These are phyloP conservation scores for Phortica magna DNA, from an alignment of 2,888 invertebrate genomes.

Conservation along the genomic window DNA sequence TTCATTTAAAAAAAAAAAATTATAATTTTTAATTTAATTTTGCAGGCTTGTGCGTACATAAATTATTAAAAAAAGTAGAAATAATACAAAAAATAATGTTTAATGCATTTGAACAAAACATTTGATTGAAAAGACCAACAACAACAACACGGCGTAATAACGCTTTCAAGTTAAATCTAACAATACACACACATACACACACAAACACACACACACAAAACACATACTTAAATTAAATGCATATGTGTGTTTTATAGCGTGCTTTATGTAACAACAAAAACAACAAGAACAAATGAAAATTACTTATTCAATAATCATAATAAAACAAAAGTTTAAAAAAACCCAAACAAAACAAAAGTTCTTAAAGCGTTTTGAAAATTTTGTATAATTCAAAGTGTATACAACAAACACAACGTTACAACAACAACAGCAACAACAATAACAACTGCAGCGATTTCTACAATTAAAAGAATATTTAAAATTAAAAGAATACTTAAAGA, in stretches of 20 bases:
- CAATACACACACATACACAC: slow-evolving; percentile 10
- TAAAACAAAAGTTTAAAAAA: slow-evolving; percentile 31
- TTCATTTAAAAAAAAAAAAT: not conserved
- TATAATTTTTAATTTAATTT: not conserved
- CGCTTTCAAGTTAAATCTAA: not conserved
- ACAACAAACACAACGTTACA: slow-evolving; percentile 36
- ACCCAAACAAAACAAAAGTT: slow-evolving; percentile 11
- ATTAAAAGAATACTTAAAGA: slow-evolving; percentile 48
- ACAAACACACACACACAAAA: slow-evolving; percentile 12
- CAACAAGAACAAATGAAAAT: slow-evolving; percentile 29
- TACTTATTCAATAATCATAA: slow-evolving; percentile 41
- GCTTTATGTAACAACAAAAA: slow-evolving; percentile 46
- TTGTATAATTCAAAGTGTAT: slow-evolving; percentile 29
- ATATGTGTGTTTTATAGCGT: slow-evolving; percentile 18
- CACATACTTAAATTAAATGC: slow-evolving; percentile 35
- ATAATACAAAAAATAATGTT: not conserved
- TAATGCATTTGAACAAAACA: not conserved
- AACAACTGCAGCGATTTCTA: slow-evolving; percentile 33
- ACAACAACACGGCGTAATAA: slow-evolving; percentile 6
- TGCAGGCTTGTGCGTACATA: not conserved
- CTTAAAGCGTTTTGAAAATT: slow-evolving; percentile 1
- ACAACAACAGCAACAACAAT: slow-evolving; percentile 39
- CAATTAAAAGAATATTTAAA: slow-evolving; percentile 37
- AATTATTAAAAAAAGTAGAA: not conserved
- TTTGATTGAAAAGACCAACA: slow-evolving; percentile 36